Conservation (phyloP, 2,113 vertebrate species). For the Catharus bicknelli region DNA sequence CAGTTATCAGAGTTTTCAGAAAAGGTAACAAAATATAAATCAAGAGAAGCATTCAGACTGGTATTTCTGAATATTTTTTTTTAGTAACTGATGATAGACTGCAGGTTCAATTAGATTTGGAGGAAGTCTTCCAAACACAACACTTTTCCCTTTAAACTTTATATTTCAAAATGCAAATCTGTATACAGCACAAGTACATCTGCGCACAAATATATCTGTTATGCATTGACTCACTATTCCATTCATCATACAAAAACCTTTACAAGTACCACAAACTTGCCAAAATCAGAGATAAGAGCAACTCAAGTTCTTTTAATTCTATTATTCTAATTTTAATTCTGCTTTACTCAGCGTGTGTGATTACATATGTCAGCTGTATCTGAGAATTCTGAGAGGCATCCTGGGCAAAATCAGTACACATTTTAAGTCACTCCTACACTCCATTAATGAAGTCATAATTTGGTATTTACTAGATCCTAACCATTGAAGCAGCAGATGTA, state of each 20-base stretch:
- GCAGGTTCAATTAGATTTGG: neutral
- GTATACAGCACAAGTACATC: neutral
- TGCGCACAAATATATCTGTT: neutral
- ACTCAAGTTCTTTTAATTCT: neutral
- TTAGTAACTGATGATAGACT: neutral
- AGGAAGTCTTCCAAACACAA: neutral
- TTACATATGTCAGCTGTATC: neutral
- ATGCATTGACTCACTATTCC: neutral
- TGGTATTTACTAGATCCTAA: neutral
- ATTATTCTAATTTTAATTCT: neutral
- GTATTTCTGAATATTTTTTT: neutral
- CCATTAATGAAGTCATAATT: neutral
- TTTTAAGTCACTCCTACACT: neutral
- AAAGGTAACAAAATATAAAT: conserved; percentile 1
- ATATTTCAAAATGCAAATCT: neutral
- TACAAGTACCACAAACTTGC: neutral
- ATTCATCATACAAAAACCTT: neutral
- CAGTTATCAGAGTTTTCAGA: neutral
- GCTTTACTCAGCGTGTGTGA: neutral
- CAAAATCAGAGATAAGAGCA: neutral
- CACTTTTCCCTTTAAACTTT: neutral
- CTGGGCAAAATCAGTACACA: neutral
- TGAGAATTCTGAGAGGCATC: neutral
- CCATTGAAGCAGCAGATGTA: neutral
- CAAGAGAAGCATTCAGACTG: neutral